phyloP scores from a whole-genome alignment of 2,113 vertebrate genomes.

The Marmota flaviventris region DNA sequence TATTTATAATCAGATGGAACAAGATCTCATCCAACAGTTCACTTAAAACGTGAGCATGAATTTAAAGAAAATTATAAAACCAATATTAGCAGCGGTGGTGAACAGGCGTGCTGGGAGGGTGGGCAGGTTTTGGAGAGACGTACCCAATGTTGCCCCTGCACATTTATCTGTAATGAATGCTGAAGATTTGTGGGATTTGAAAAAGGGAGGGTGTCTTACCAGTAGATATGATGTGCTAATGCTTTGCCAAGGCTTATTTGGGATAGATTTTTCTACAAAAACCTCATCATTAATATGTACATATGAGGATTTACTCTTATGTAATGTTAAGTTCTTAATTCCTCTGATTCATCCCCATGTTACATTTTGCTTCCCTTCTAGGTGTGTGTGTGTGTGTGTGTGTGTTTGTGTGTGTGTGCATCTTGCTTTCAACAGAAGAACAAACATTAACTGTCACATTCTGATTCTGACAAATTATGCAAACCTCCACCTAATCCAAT shows the following conservation, averaged over 20 bases:
- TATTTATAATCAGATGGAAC: conserved; percentile 9
- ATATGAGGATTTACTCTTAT: conserved; percentile 61
- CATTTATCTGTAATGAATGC: background rate
- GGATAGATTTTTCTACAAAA: conserved; percentile 45
- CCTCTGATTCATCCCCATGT: conserved; percentile 43
- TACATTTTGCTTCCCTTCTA: background rate
- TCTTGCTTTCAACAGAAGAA: conserved; percentile 53
- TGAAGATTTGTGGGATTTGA: background rate
- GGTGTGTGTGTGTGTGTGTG: background rate
- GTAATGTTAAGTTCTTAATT: conserved; percentile 67
- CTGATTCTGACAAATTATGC: conserved; percentile 69
- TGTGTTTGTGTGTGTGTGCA: background rate
- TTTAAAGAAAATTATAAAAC: conserved; percentile 26
- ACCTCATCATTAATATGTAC: conserved; percentile 57
- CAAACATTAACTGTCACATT: conserved; percentile 78
- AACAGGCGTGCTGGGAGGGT: background rate
- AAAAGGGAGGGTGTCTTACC: background rate
- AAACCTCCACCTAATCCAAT: conserved; percentile 81
- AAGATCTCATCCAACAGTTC: background rate
- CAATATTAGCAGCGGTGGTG: background rate
- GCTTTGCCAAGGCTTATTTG: conserved; percentile 48
- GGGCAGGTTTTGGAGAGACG: background rate
- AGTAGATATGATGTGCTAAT: background rate
- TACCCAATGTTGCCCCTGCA: background rate
- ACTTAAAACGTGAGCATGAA: background rate